Conservation (phyloP, 2,888 invertebrate species). For the Macropis europaea region DNA sequence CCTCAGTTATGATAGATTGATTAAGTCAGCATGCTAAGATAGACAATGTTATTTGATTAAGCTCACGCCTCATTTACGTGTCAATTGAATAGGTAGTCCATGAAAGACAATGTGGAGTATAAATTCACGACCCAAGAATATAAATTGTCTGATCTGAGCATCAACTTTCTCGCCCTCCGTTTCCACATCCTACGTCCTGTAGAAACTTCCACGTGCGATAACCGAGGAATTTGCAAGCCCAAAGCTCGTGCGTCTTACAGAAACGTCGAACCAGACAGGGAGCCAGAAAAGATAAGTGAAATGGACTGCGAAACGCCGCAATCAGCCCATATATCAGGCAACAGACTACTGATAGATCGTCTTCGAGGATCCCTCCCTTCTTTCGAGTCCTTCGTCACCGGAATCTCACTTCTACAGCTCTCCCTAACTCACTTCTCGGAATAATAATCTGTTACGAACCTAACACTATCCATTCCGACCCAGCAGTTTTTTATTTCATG, state of each 20-base stretch:
- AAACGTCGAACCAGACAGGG: background rate
- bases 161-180: too few species aligned
- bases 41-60: too few species aligned
- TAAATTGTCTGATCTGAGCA: too few species aligned
- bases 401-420: constrained; percentile 24
- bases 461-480: background rate
- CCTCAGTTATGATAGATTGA: too few species aligned
- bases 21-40: too few species aligned
- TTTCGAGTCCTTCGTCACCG: constrained; percentile 12
- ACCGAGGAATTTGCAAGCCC: background rate
- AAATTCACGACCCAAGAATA: too few species aligned
- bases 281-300: constrained; percentile 31
- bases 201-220: background rate
- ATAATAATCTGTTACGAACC: constrained; percentile 1
- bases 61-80: too few species aligned
- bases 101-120: too few species aligned
- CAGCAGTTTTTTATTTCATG: too few species aligned
- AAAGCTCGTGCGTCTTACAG: background rate
- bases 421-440: constrained; percentile 22
- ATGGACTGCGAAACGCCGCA: constrained; percentile 14
- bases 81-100: too few species aligned
- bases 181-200: too few species aligned
- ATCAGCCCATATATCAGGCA: constrained; percentile 42
- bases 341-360: constrained; percentile 26
- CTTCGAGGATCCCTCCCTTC: constrained; percentile 5